Conservation (phyloP, 2,888 invertebrate genomes). For the Tortricodes alternella region DNA sequence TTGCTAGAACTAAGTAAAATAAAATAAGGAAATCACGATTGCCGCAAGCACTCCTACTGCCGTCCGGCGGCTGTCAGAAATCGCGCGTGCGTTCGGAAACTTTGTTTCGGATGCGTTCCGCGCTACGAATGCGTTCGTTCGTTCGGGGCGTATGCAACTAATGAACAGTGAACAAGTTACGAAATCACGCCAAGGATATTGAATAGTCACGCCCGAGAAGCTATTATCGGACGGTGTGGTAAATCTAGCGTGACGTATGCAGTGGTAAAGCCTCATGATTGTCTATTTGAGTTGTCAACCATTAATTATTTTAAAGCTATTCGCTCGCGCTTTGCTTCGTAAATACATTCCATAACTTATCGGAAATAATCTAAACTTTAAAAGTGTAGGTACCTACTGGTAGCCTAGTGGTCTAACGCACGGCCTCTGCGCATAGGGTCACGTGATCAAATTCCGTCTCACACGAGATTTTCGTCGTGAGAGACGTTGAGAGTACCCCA, state of each 20-base stretch:
- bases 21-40: constrained; percentile 2
- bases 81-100: constrained; percentile 38
- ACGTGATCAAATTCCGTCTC: too few species aligned
- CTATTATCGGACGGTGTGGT: constrained; percentile 17
- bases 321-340: too few species aligned
- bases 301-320: too few species aligned
- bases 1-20: constrained; percentile 38
- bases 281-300: too few species aligned
- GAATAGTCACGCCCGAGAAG: constrained; percentile 26
- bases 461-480: too few species aligned
- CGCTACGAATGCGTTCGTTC: constrained; percentile 52
- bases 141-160: constrained; percentile 42
- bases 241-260: constrained; percentile 26
- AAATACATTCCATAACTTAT: too few species aligned
- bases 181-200: constrained; percentile 28
- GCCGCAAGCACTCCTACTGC: constrained; percentile 6
- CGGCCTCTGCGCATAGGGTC: too few species aligned
- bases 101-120: constrained; percentile 34
- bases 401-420: too few species aligned
- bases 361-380: too few species aligned
- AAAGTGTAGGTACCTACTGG: too few species aligned
- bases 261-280: background rate
- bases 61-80: constrained; percentile 22
- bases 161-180: constrained; percentile 28
- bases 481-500: too few species aligned